Evolutionary conservation across 2,113 vertebrate species (phyloP).

Genomic region (Nerophis lumbriciformis): DNA sequence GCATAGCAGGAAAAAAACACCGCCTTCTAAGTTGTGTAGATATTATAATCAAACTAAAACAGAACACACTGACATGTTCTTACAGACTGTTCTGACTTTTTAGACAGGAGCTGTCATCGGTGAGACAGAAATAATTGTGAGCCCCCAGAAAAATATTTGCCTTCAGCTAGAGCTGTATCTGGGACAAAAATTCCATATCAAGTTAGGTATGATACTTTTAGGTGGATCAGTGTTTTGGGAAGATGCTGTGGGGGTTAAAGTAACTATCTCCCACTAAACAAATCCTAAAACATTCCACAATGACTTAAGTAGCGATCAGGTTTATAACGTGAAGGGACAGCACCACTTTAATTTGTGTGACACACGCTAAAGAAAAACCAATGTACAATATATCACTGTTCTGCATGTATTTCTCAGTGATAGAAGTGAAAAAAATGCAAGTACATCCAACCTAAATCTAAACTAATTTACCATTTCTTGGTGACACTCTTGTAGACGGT

Average conservation of each 20-base stretch:
- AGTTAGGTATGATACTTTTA: neutral
- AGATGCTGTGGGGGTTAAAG: neutral
- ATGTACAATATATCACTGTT: neutral
- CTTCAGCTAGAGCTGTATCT: slow-evolving; percentile 8
- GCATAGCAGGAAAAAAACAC: neutral
- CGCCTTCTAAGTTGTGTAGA: neutral
- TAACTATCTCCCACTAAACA: neutral
- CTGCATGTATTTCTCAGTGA: too few relatives aligned
- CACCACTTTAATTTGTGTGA: neutral
- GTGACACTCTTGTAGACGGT: too few relatives aligned
- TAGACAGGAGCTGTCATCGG: neutral
- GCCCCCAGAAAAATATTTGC: neutral
- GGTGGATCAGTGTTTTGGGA: neutral
- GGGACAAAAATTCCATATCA: slow-evolving; percentile 1
- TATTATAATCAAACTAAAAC: neutral
- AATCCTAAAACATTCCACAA: too few relatives aligned
- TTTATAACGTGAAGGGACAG: neutral
- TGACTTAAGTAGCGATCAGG: neutral
- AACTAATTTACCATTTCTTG: too few relatives aligned
- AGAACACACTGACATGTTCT: neutral
- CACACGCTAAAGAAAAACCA: neutral
- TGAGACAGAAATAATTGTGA: slow-evolving; percentile 4
- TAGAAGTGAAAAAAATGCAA: too few relatives aligned
- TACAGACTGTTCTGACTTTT: neutral
- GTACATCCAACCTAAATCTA: too few relatives aligned